Evolutionary conservation across 1,140 invertebrate species (phyloP), one percentile per base, ranked within the genome.

Genomic region (Drosophila virilis): DNA sequence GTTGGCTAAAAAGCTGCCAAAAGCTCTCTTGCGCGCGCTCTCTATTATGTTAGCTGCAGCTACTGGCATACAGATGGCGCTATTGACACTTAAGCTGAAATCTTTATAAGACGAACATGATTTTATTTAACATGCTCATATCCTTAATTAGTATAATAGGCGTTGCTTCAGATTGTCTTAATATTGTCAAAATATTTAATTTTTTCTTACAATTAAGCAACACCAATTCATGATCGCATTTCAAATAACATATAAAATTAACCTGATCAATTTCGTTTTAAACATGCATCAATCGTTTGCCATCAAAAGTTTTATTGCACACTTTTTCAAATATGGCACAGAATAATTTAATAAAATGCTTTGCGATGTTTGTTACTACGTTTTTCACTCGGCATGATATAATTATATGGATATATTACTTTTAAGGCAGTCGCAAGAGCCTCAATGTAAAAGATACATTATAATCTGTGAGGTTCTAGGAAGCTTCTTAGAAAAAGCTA

Each of bases 1-100:
- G 82, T 81, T 85, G 48, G 62, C 76, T 51, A 69, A 51, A 78
- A 80, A 84, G 81, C 81, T 80, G 2, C 7, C n/a, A 48, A 85
- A 86, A 86, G 83, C 83, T 86, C 65, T 51, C 72, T 76, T 59
- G 57, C 46, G 15, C 2, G 6, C 42, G n/a, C 59, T 33, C 12
- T 67, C 40, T 61, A 43, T 28, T 13, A 60, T 38, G 1, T 4
- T 22, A 35, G 9, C 40, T 52, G 43, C 32, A 4, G 38, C 50
- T 42, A 32, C 57, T 28, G 0, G 10, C 15, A 83, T 33, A 65
- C 52, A 88, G 83, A 77, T 88, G 82, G 82, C 75, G 52, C 62
- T 42, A n/a, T 3, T 38, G 7, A 37, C 28, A 22, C 8, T 52
- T 43, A 43, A 65, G 13, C 15, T 5, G 0, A n/a, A 10, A 12